phyloP scores from a whole-genome alignment of 2,888 invertebrate genomes.

The Andrena haemorrhoa region DNA sequence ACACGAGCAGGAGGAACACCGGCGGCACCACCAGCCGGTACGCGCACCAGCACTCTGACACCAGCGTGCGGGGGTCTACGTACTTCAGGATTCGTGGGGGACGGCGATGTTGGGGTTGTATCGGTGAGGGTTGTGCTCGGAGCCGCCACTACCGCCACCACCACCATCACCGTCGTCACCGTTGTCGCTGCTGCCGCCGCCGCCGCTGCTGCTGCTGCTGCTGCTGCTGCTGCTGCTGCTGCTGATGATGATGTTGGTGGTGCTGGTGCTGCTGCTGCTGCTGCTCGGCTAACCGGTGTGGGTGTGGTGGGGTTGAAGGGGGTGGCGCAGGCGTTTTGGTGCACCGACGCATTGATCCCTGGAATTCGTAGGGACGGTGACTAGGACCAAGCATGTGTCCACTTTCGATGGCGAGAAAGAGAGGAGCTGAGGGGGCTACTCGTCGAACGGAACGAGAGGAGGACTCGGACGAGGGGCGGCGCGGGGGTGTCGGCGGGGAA shows the following conservation, averaged over 20 bases:
- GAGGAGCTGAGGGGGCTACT: conserved; percentile 49
- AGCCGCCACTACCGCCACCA: conserved; percentile 19
- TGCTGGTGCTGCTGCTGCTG: conserved; percentile 59
- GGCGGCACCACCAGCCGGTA: conserved; percentile 50
- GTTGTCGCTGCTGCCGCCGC: conserved; percentile 13
- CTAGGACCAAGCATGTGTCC: conserved; percentile 73
- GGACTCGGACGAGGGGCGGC: conserved; percentile 17
- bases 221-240: conserved; percentile 23
- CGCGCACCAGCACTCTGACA: conserved; percentile 41
- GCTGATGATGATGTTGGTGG: conserved; percentile 21
- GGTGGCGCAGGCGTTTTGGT: conserved; percentile 87
- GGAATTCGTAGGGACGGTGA: conserved; percentile 80
- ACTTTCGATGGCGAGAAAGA: conserved; percentile 64
- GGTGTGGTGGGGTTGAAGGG: conserved; percentile 69
- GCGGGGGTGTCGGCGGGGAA: conserved; percentile 19
- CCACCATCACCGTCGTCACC: conserved; percentile 6
- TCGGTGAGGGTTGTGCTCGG: conserved; percentile 34
- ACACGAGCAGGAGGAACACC: conserved; percentile 48
- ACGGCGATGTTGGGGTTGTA: conserved; percentile 26
- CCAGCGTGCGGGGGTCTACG: conserved; percentile 31
- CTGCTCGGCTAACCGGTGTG: conserved; percentile 63
- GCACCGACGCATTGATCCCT: conserved; percentile 85
- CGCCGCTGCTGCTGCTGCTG: conserved; percentile 48
- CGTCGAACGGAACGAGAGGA: conserved; percentile 53
- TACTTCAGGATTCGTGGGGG: conserved; percentile 39